Conservation (phyloP, 2,888 invertebrate genomes). For the Nematopogon swammerdamellus region DNA sequence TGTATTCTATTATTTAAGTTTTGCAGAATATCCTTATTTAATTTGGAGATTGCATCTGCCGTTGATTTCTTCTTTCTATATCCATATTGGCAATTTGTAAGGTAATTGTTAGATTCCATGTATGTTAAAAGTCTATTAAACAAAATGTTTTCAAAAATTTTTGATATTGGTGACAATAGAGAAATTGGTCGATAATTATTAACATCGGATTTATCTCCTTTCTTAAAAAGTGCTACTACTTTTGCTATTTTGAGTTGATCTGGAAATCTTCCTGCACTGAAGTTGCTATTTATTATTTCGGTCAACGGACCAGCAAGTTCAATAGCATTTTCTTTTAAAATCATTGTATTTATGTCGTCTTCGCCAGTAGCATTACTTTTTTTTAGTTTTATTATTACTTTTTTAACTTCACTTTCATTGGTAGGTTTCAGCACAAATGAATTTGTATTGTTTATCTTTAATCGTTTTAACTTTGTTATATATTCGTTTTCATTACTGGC, state of each 20-base stretch:
- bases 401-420: no score
- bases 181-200: slow-evolving; percentile 1
- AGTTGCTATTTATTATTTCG: no score
- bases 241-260: neutral
- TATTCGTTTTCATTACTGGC: no score
- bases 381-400: no score
- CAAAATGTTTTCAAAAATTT: slow-evolving; percentile 1
- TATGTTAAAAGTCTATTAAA: neutral
- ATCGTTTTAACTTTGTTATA: no score
- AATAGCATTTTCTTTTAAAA: no score
- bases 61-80: neutral
- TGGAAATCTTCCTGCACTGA: neutral
- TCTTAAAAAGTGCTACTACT: neutral
- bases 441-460: no score
- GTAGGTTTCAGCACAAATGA: no score
- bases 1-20: neutral
- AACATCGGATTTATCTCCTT: neutral
- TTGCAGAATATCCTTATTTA: neutral
- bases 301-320: no score
- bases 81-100: neutral
- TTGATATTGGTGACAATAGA: neutral
- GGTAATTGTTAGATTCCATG: neutral
- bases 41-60: neutral
- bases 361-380: no score
- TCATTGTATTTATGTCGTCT: no score